Percentiles rank a stretch among this genome's conserved stretches.
These are phyloP conservation scores for Argyresthia albistria DNA, from an alignment of 2,888 invertebrate genomes.

Conservation along the genomic window DNA sequence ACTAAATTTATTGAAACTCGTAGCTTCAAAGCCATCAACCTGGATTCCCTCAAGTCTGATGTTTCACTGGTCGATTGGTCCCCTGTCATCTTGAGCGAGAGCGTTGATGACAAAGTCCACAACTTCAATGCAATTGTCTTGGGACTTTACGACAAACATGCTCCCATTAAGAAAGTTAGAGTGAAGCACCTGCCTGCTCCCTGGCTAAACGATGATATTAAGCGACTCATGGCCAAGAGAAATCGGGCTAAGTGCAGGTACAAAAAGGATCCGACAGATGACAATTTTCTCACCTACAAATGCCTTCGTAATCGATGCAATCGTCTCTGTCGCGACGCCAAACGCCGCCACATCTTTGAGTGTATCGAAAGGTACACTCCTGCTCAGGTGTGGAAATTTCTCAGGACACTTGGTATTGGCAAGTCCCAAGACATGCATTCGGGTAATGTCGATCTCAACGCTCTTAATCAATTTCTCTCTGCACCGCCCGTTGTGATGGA, in stretches of 20 bases:
- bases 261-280: constrained; percentile 2
- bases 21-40: constrained; percentile 8
- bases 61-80: constrained; percentile 8
- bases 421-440: not conserved
- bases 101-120: constrained; percentile 8
- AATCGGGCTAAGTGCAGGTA: constrained; percentile 7
- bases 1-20: constrained; percentile 5
- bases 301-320: constrained; percentile 4
- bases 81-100: not conserved
- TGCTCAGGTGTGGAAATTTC: constrained; percentile 1
- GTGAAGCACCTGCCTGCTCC: constrained; percentile 9
- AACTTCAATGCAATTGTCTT: constrained; percentile 7
- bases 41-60: constrained; percentile 5
- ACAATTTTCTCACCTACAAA: not conserved
- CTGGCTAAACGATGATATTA: constrained; percentile 10
- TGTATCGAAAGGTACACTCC: not conserved
- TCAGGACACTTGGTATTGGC: not conserved
- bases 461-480: not conserved
- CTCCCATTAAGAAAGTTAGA: constrained; percentile 8
- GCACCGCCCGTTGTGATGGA: not conserved
- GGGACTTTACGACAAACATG: constrained; percentile 10
- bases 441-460: not conserved
- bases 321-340: constrained; percentile 1
- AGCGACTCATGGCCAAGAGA: constrained; percentile 3
- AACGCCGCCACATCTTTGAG: not conserved